These are phyloP conservation scores for Parauchenoglanis punctatus DNA, from an alignment of 2,797 vertebrate species.

Conservation along the genomic window DNA sequence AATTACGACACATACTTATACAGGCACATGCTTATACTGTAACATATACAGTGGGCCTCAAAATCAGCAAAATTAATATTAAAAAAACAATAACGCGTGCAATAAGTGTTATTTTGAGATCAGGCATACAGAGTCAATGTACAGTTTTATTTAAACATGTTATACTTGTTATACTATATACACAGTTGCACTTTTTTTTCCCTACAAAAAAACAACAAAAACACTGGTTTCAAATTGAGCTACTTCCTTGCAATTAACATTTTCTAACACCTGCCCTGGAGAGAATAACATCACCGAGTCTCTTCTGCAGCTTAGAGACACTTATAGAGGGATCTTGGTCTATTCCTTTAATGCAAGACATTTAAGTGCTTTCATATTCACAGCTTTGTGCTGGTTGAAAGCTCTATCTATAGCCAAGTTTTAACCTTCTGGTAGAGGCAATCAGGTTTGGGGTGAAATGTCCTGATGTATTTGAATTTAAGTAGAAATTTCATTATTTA, in stretches of 20 bases:
- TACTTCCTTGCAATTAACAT: not conserved
- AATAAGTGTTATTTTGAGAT: not conserved
- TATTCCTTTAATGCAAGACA: not conserved
- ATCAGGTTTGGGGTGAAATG: not conserved
- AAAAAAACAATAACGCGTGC: not conserved
- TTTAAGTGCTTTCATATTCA: not conserved
- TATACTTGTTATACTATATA: not conserved
- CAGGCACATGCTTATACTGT: too few species aligned
- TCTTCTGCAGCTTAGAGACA: not conserved
- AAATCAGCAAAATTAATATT: not conserved
- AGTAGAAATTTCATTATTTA: not conserved
- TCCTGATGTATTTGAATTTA: not conserved
- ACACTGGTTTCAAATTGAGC: not conserved
- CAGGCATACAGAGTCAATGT: not conserved
- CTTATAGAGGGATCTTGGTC: not conserved
- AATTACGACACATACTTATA: not conserved
- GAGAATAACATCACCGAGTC: not conserved
- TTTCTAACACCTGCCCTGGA: not conserved
- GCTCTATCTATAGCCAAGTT: not conserved
- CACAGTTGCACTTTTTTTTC: not conserved
- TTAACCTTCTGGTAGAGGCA: not conserved
- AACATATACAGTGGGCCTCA: not conserved
- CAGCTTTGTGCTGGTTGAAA: not conserved
- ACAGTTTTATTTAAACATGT: not conserved
- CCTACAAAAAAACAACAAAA: not conserved